Evolutionary conservation across 2,888 invertebrate species (phyloP), one percentile per base, ranked within the genome.

Genomic region (Monopis laevigella): DNA sequence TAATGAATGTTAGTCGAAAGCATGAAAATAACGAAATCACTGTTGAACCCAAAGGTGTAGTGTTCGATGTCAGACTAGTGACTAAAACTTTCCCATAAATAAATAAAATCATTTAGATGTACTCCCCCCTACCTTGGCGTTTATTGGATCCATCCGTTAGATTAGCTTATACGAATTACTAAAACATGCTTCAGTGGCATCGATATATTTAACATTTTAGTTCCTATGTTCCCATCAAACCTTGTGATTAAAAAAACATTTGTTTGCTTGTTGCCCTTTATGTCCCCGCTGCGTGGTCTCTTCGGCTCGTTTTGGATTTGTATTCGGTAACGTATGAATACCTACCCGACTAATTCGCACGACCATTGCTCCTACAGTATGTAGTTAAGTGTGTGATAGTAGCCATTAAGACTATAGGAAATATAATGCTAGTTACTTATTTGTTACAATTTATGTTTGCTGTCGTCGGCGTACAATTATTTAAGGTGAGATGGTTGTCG

Each of bases 371-470:
- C n/a, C 51, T 46, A 57, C 74, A 98, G 96, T 98, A 98, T 87
- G 98, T 99, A 84, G 98, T 99, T 72, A 98, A 98, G 88, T 99
- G 98, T 88, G 98, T 97, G 86, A 95, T 96, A 86, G 96, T 96
- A 84, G 96, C 96, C 65, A 93, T 97, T 83, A 95, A 95, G 88
- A 97, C 96, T 70, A 97, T 97, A 86, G 98, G 98, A 83, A 98
- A 98, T 89, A 98, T 98, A 84, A 96, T 98, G 92, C 88, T 99
- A 89, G 98, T 99, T 84, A 98, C 98, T 77, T 96, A 96, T 87
- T 93, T 99, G 80, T 93, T 99, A 81, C 95, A 98, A 89, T 99
- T 99, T 88, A 98, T 99, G 98, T 99, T 99, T 83, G 98, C 98
- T 84, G 98, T 98, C 81, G 98, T 99, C 82, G 98, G 98, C 85